Base-by-base conservation (phyloP, 2,113 vertebrate genomes). In the Tragelaphus strepsiceros region DNA sequence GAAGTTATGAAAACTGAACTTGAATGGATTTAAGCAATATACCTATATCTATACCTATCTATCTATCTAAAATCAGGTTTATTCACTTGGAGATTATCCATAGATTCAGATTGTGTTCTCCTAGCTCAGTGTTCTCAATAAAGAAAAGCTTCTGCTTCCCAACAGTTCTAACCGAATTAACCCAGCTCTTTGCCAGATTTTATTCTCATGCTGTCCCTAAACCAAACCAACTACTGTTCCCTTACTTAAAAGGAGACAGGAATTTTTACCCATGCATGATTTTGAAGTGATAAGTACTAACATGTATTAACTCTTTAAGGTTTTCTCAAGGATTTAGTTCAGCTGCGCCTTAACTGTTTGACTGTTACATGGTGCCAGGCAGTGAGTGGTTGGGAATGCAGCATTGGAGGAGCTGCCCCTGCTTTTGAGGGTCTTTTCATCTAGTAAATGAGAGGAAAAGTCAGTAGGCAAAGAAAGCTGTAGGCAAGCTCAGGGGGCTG, bases 381-480 rank as follows among this genome's bases (percentile, higher is more conserved):
- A 24, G 5, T 64, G 26, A 5, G 2, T 17, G 4, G 53, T 10
- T 30, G 6, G 9, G 39, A 78, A 93, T 4, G 2, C 4, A 22
- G 7, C 26, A 0, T 0, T 39, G 22, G 13, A 64, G 19, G 81
- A 67, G 22, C 13, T 86, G 5, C 5, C 2, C 22, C 9, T 49
- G 28, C 15, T 3, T 83, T 81, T 12, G 30, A 43, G 19, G 5
- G 11, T n/a, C 26, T 46, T 49, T 61, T 24, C 39, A 14, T 32
- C 17, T 3, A 49, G 21, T 24, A 46, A 12, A 0, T 53, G 77
- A 85, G 13, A 61, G 10, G 58, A 88, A 94, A 91, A 28, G 32
- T 5, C 28, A 61, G 7, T 24, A 58, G 2, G 32, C 13, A 35
- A 89, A 64, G 4, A 61, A 46, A 77, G 21, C 78, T 4, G 26